These are phyloP conservation scores for Drosophila subsilvestris DNA, from an alignment of 2,888 invertebrate genomes.

Conservation along the genomic window DNA sequence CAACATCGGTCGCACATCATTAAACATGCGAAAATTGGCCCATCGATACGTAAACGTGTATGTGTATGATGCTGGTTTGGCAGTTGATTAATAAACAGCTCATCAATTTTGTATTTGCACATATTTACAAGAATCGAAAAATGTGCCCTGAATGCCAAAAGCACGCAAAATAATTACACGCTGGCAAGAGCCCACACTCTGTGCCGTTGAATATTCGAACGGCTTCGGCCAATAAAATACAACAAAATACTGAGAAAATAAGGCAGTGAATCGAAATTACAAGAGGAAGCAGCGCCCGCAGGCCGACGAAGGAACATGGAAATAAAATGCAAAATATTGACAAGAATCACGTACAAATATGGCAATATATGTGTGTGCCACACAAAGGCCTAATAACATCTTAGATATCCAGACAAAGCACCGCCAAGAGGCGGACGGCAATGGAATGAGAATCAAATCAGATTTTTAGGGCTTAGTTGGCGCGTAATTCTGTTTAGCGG, in stretches of 20 bases:
- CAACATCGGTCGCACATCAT: neutral
- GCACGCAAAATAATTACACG: slow-evolving; percentile 47
- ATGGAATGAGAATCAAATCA: slow-evolving; percentile 53
- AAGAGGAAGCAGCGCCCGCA: slow-evolving; percentile 6
- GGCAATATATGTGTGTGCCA: slow-evolving; percentile 25
- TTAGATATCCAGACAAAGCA: slow-evolving; percentile 3
- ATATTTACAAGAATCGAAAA: slow-evolving; percentile 40
- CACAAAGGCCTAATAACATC: slow-evolving; percentile 24
- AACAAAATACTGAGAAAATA: slow-evolving; percentile 10
- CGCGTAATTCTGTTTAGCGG: slow-evolving; percentile 64
- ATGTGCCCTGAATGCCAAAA: slow-evolving; percentile 59
- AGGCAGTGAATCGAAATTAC: slow-evolving; percentile 48
- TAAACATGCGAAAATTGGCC: slow-evolving; percentile 15
- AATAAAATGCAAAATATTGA: slow-evolving; percentile 41
- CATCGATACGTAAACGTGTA: neutral
- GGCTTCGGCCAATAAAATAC: neutral
- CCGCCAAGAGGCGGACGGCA: neutral
- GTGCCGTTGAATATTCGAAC: slow-evolving; percentile 5
- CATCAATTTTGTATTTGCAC: slow-evolving; percentile 61
- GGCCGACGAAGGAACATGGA: slow-evolving; percentile 17
- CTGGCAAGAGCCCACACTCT: neutral
- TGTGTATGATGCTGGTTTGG: neutral
- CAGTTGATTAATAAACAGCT: slow-evolving; percentile 49
- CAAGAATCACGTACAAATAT: slow-evolving; percentile 60
- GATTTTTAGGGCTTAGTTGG: slow-evolving; percentile 72